Percentiles rank a stretch among this genome's conserved stretches.
These are phyloP conservation scores for Porites lobata DNA, from an alignment of 92 coral and sea anemone genomes.

Conservation along the genomic window DNA sequence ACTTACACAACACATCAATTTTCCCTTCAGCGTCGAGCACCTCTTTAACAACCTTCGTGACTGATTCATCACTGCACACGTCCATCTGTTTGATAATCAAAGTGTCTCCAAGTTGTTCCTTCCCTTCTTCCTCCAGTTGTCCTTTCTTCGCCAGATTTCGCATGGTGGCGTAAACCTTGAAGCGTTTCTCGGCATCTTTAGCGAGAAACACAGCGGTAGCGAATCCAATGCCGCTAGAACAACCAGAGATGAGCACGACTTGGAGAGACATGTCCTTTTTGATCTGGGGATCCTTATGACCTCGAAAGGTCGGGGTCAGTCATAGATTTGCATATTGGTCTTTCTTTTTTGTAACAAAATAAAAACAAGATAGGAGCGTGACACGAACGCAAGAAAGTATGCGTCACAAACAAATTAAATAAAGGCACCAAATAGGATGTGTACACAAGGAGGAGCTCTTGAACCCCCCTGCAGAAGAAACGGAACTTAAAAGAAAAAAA, in stretches of 20 bases:
- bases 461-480: too few species aligned
- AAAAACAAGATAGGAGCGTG: too few species aligned
- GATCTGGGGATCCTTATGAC: too few species aligned
- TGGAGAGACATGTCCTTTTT: conserved; percentile 32
- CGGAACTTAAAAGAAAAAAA: too few species aligned
- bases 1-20: too few species aligned
- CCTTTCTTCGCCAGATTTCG: conserved; percentile 86
- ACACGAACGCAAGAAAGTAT: too few species aligned
- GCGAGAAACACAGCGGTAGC: conserved; percentile 87
- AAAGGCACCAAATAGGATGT: too few species aligned
- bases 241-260: conserved; percentile 89
- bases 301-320: too few species aligned
- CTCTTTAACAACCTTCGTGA: conserved; percentile 70
- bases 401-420: too few species aligned
- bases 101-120: conserved; percentile 75
- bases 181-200: conserved; percentile 85
- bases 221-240: conserved; percentile 93
- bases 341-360: too few species aligned
- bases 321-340: too few species aligned
- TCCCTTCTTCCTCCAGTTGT: conserved; percentile 77
- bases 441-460: too few species aligned
- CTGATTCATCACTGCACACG: conserved; percentile 91
- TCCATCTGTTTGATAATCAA: conserved; percentile 80
- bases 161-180: conserved; percentile 95
- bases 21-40: conserved; percentile 70